Conservation (phyloP, 2,797 vertebrate genomes). For the Semotilus atromaculatus region DNA sequence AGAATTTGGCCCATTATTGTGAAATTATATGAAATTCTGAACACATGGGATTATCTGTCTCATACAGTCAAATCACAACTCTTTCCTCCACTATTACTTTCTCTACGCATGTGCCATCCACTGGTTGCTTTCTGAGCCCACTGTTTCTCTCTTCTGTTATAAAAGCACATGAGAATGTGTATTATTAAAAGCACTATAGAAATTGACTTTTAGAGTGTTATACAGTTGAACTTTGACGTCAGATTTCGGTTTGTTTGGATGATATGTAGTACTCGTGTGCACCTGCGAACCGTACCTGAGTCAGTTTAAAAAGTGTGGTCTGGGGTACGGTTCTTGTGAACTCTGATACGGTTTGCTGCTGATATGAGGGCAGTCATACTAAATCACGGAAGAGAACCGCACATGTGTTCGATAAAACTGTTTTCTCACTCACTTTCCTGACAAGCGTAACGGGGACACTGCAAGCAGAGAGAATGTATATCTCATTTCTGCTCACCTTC, state of each 20-base stretch:
- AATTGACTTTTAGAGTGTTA: no score
- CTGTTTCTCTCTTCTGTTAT: neutral
- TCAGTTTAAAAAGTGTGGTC: no score
- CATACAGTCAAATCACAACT: neutral
- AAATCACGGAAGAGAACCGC: neutral
- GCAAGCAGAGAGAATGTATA: neutral
- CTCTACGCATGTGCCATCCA: neutral
- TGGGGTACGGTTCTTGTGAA: no score
- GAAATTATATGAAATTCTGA: slow-evolving; percentile 16
- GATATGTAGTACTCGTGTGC: no score
- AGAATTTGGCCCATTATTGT: neutral
- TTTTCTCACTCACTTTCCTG: neutral
- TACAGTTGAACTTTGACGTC: neutral
- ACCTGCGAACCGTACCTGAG: no score
- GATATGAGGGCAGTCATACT: neutral
- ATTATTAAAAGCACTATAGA: neutral
- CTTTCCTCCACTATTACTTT: neutral
- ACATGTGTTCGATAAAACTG: neutral
- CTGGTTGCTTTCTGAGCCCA: neutral
- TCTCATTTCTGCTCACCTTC: neutral
- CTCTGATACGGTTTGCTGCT: neutral
- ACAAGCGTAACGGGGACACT: neutral
- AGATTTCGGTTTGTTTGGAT: no score
- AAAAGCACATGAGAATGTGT: neutral
- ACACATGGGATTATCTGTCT: neutral